Base-by-base conservation (phyloP, 2,113 vertebrate species). In the Mesoclemmys tuberculata region DNA sequence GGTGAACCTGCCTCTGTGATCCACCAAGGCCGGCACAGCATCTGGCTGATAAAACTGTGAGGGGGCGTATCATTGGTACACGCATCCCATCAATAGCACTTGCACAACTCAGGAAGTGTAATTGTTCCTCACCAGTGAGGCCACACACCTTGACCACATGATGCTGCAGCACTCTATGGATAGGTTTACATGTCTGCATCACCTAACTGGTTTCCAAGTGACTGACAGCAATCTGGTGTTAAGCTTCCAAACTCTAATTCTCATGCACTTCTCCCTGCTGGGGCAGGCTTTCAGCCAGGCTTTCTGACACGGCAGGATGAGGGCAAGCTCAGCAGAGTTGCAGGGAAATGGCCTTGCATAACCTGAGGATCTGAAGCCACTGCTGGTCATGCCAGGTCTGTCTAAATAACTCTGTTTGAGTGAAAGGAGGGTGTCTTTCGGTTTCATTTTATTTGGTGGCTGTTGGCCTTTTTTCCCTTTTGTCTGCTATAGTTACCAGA, bases 401-500 rank as follows among this genome's bases (percentile, higher is more conserved):
- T 71, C 64, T 71, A 71, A 46, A 14, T 48, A 49, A 35, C 79
- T 27, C 78, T 31, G 31, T 14, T 21, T 18, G 79, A 80, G 31
- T 19, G 9, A 9, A n/a, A 46, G 79, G 18, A 51, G 18, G 14
- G 31, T 6, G 10, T 58, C 2, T 77, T 46, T 24, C 56, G 56
- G 41, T 35, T 11, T 44, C 29, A 48, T 18, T 35, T 48, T 24
- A 27, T 44, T 12, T 86, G 29, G 48, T 46, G 12, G 83, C 46
- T 31, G 41, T 58, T 75, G 12, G 49, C 18, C 54, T 46, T 84
- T 41, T n/a, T 90, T 64, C 21, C 5, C 10, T 80, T 29, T 46
- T 89, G 84, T 56, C 51, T 93, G 13, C 35, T 95, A 41, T 84
- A 98, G 98, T 71, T 98, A 98, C 91, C 98, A 98, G 84, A 98